Evolutionary conservation across 2,113 vertebrate species (phyloP).

Genomic region (Ammospiza caudacuta): DNA sequence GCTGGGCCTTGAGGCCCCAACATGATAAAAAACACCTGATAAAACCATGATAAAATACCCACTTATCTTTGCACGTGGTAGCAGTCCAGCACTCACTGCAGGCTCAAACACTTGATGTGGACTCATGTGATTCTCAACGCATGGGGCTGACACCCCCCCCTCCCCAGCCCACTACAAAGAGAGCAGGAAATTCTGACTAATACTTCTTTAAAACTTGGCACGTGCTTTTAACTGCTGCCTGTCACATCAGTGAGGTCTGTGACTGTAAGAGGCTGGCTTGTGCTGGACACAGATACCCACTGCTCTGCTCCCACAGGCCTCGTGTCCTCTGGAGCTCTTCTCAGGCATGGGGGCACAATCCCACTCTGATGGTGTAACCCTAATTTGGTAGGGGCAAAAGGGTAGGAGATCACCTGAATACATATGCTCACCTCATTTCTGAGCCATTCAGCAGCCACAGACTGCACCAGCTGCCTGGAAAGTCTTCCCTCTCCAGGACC

Average conservation of each 20-base stretch:
- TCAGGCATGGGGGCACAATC: neutral
- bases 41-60: neutral
- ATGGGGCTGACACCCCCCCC: neutral
- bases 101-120: neutral
- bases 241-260: neutral
- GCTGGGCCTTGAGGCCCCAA: neutral
- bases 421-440: neutral
- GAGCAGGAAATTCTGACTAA: neutral
- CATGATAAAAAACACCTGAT: neutral
- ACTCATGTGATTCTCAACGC: neutral
- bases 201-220: neutral
- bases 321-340: neutral
- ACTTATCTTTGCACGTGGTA: neutral
- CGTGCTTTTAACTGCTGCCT: rapidly evolving
- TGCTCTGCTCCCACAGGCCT: neutral
- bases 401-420: neutral
- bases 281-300: neutral
- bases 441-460: neutral
- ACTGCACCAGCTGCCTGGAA: neutral
- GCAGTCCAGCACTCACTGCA: neutral
- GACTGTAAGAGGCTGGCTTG: neutral
- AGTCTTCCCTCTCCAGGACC: neutral
- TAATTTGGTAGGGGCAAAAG: neutral
- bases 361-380: neutral
- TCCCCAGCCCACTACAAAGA: neutral